Evolutionary conservation across 2,797 vertebrate genomes (phyloP).

Genomic region (Geotrypetes seraphini): DNA sequence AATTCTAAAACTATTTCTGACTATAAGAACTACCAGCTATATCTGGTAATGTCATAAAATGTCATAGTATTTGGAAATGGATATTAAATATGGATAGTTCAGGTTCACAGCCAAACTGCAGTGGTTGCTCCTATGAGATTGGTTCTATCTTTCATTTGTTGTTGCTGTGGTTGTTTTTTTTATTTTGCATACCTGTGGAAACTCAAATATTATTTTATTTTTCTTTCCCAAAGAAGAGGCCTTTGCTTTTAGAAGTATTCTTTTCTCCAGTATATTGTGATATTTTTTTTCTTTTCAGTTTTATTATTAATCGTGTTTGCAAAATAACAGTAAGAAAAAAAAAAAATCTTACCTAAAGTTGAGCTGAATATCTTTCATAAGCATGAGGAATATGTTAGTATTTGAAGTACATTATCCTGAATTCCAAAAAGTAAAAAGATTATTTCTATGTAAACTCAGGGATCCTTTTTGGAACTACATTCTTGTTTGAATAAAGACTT

Average conservation of each 20-base stretch:
- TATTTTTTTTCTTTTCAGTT: slow-evolving; percentile 5
- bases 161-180: too few species aligned
- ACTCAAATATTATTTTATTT: slow-evolving; percentile 15
- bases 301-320: slow-evolving; percentile 15
- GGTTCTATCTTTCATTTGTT: slow-evolving; percentile 31
- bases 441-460: too few species aligned
- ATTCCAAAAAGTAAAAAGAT: too few species aligned
- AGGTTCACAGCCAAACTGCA: slow-evolving; percentile 24
- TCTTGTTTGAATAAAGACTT: too few species aligned
- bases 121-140: slow-evolving; percentile 9
- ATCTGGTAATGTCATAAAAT: slow-evolving; percentile 38
- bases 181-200: slow-evolving; percentile 25
- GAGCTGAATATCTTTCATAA: too few species aligned
- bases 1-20: slow-evolving; percentile 31
- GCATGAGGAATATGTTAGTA: background rate
- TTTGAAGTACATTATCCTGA: background rate
- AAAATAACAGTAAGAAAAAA: slow-evolving; percentile 5
- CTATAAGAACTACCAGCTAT: slow-evolving; percentile 29
- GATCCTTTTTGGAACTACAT: too few species aligned
- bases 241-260: slow-evolving; percentile 17
- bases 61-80: slow-evolving; percentile 31
- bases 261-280: slow-evolving; percentile 7
- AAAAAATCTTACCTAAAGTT: too few species aligned
- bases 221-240: background rate
- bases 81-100: slow-evolving; percentile 13